These are phyloP conservation scores for Agriopis leucophaearia DNA, from an alignment of 2,888 invertebrate species.

Conservation along the genomic window DNA sequence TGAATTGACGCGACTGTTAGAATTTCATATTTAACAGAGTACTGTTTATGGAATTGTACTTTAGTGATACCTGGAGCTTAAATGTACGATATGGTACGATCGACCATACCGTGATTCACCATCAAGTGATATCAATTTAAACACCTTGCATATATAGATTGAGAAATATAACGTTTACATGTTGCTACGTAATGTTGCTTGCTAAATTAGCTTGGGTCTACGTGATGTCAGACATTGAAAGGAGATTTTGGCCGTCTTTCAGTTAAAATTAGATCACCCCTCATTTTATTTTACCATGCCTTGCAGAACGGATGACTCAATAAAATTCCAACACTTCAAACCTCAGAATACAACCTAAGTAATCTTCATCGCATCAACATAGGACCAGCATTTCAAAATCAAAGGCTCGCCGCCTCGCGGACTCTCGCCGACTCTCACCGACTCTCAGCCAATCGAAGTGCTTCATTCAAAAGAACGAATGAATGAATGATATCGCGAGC, in stretches of 20 bases:
- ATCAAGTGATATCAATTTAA: too few species aligned
- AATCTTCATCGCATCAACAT: conserved; percentile 36
- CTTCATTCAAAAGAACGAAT: conserved; percentile 62
- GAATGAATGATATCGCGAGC: conserved; percentile 76
- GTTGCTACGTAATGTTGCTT: too few species aligned
- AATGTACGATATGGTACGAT: too few species aligned
- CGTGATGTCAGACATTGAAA: too few species aligned
- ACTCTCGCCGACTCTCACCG: conserved; percentile 52
- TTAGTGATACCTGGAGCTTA: too few species aligned
- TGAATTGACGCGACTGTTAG: too few species aligned
- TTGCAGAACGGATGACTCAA: not conserved
- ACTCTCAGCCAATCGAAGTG: conserved; percentile 79
- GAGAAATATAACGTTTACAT: too few species aligned
- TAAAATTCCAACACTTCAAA: conserved; percentile 12
- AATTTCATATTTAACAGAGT: too few species aligned
- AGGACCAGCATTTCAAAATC: conserved; percentile 63
- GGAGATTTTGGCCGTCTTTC: too few species aligned
- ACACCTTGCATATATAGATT: not conserved
- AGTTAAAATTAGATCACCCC: not conserved
- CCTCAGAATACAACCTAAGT: conserved; percentile 8
- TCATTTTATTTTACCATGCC: not conserved
- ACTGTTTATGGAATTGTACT: too few species aligned
- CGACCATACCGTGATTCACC: too few species aligned
- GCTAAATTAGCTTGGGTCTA: too few species aligned
- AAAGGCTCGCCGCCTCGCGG: conserved; percentile 33